phyloP scores from a whole-genome alignment of 2,797 vertebrate genomes.

The Xyrichtys novacula region DNA sequence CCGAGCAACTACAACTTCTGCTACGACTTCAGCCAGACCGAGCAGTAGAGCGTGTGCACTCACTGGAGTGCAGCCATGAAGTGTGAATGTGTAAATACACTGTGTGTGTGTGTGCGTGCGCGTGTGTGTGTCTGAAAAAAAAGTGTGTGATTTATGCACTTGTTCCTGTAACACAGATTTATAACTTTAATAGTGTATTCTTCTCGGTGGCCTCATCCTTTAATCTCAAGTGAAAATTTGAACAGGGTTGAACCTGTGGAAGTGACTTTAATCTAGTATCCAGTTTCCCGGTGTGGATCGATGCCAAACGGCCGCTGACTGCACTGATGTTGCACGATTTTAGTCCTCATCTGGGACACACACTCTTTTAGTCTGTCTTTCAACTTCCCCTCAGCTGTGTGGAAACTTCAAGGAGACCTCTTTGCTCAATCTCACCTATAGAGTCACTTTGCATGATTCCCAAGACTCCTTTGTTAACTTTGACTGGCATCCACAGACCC shows the following conservation, averaged over 20 bases:
- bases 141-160: constrained; percentile 38
- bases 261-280: background rate
- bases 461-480: too few species aligned
- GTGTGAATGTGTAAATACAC: constrained; percentile 60
- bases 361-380: background rate
- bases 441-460: too few species aligned
- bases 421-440: too few species aligned
- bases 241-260: constrained; percentile 4
- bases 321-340: constrained; percentile 10
- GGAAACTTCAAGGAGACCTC: too few species aligned
- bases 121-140: constrained; percentile 12
- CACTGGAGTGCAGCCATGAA: background rate
- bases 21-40: constrained; percentile 93
- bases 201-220: constrained; percentile 12
- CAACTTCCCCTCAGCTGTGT: background rate
- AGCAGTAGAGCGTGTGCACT: constrained; percentile 83
- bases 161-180: constrained; percentile 36
- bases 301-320: background rate
- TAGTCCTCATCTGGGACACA: background rate
- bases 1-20: constrained; percentile 98
- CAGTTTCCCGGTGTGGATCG: background rate
- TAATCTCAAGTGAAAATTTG: constrained; percentile 26
- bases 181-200: constrained; percentile 12
- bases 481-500: too few species aligned
- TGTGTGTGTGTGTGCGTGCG: constrained; percentile 1